Evolutionary conservation across 2,888 invertebrate species (phyloP), one percentile per base, ranked within the genome.

Genomic region (Hydriomena furcata): DNA sequence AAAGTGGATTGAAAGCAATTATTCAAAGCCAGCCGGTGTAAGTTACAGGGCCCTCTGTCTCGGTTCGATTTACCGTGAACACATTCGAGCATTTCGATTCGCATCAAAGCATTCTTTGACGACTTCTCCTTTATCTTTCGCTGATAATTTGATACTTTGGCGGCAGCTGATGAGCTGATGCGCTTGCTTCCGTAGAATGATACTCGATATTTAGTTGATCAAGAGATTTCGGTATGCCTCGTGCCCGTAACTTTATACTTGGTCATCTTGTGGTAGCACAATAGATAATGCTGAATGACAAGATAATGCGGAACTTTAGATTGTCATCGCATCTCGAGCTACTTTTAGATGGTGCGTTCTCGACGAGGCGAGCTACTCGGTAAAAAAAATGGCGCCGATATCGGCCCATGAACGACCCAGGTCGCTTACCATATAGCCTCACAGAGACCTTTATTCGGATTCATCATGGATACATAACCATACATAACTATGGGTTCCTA

Each of bases 141-240:
- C 81, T 76, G 67, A 64, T 70, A 65, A 88, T 80, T 79, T 68
- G 87, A 89, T 84, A 87, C 79, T 69, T 56, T 58, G 50, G 48
- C 69, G 71, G 79, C 89, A 87, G 88, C 83, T 86, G 59, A 45
- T 88, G 87, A 87, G 88, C 83, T 86, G 59, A 45, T 88, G 87
- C 88, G 88, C 87, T 77, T 71, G 87, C 87, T 89, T 86, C 88
- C 85, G 87, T 81, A 72, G 77, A 79, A 75, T 82, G 71, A 76
- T 84, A 88, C 79, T 55, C 58, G 85, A 88, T 85, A 79, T 86
- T 88, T 89, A 85, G 83, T 85, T 85, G 85, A 82, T 76, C 77
- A 74, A 78, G 74, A 85, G 81, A 80, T 84, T 80, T 67, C 68
- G 66, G 47, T 82, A 83, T 81, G 86, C 78, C 89, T 81, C 87